Evolutionary conservation across 2,113 vertebrate genomes (phyloP).

Genomic region (Empidonax alnorum): DNA sequence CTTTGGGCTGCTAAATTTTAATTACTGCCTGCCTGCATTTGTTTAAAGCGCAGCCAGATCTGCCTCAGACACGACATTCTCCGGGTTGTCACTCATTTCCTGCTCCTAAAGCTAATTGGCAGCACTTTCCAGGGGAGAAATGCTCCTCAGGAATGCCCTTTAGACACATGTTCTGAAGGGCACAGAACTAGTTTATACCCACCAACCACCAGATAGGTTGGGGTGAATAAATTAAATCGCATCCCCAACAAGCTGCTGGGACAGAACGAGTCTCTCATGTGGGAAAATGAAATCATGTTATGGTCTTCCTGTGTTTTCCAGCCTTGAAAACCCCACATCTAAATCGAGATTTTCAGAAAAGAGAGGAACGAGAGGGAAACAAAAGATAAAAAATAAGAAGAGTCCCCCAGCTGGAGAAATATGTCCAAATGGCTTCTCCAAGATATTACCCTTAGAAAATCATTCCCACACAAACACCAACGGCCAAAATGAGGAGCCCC

Average conservation of each 20-base stretch:
- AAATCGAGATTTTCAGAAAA: not conserved
- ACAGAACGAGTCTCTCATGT: not conserved
- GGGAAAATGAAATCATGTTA: not conserved
- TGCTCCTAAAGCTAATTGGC: conserved; percentile 32
- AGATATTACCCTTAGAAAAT: not conserved
- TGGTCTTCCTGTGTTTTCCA: not conserved
- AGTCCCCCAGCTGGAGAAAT: not conserved
- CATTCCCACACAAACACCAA: not conserved
- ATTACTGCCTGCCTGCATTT: conserved; percentile 44
- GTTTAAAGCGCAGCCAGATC: conserved; percentile 9
- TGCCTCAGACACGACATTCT: not conserved
- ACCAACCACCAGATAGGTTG: not conserved
- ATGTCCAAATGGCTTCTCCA: accelerated
- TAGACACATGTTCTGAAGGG: not conserved
- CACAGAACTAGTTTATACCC: not conserved
- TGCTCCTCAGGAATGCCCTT: not conserved
- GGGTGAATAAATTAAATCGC: conserved; percentile 30
- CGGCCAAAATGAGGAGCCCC: not conserved
- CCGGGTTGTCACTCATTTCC: conserved; percentile 13
- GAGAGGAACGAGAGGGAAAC: not conserved
- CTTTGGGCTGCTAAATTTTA: conserved; percentile 46
- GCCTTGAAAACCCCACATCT: not conserved
- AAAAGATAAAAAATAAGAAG: not conserved
- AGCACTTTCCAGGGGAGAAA: not conserved
- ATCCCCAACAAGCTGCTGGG: not conserved